Evolutionary conservation across 30 jellyfish, hydroid and myxozoan species (phyloP).

Genomic region (Clytia hemisphaerica): DNA sequence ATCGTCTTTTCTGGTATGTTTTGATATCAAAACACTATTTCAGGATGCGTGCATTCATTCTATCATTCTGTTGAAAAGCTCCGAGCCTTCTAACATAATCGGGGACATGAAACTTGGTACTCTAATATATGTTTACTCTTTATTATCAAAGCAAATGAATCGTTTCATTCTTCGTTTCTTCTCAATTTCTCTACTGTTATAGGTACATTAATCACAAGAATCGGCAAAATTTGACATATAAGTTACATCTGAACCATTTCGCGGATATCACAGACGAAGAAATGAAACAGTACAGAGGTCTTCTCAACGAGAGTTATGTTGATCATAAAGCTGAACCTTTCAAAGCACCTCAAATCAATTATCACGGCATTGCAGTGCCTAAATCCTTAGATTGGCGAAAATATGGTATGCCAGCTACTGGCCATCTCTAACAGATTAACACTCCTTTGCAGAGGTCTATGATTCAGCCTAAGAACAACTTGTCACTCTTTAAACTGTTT

Average conservation of each 20-base stretch:
- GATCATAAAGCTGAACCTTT: slow-evolving; percentile 68
- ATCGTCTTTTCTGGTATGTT: too few relatives aligned
- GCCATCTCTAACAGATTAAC: too few relatives aligned
- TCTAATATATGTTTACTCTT: too few relatives aligned
- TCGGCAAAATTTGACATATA: slow-evolving; percentile 62
- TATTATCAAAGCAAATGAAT: too few relatives aligned
- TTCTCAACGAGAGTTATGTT: slow-evolving; percentile 60
- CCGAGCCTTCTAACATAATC: too few relatives aligned
- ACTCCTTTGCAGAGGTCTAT: too few relatives aligned
- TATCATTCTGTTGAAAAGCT: too few relatives aligned
- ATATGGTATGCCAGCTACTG: slow-evolving; percentile 48
- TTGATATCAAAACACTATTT: too few relatives aligned
- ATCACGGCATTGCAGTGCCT: slow-evolving; percentile 63
- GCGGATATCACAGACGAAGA: slow-evolving; percentile 90
- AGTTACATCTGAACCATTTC: slow-evolving; percentile 59
- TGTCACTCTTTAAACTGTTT: too few relatives aligned
- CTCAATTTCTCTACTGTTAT: neutral
- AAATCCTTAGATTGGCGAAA: slow-evolving; percentile 73
- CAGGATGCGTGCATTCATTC: too few relatives aligned
- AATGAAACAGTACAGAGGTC: slow-evolving; percentile 61
- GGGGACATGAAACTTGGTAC: too few relatives aligned
- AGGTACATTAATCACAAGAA: slow-evolving; percentile 58
- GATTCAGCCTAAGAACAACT: too few relatives aligned
- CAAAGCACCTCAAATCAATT: slow-evolving; percentile 57
- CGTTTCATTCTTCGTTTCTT: neutral